phyloP scores from a whole-genome alignment of 2,113 vertebrate species.

The Formicarius rufipectus region DNA sequence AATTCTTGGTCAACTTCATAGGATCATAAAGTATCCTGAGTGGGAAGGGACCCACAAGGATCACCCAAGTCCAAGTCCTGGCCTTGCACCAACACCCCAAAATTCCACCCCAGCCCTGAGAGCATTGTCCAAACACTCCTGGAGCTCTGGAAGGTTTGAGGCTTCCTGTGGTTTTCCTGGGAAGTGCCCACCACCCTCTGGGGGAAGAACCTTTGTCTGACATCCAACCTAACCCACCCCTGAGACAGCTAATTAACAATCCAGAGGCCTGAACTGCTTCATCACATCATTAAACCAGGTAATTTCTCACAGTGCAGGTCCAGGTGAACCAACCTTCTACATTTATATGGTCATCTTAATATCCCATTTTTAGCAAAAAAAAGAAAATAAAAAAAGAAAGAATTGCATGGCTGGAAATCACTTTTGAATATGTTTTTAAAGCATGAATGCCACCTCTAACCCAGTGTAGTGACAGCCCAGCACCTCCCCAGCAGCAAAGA shows the following conservation, averaged over 20 bases:
- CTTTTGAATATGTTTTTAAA: not conserved
- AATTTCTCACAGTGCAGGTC: rapidly evolving
- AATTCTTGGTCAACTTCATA: not conserved
- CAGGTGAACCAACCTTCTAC: not conserved
- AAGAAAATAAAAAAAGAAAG: not conserved
- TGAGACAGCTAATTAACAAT: not conserved
- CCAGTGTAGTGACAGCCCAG: rapidly evolving
- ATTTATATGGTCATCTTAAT: rapidly evolving
- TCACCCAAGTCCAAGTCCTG: not conserved
- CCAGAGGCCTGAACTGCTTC: not conserved
- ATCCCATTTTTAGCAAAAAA: not conserved
- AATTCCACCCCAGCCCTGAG: not conserved
- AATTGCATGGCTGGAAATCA: not conserved
- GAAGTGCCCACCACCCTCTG: not conserved
- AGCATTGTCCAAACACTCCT: not conserved
- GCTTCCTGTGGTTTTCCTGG: not conserved
- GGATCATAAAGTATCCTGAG: not conserved
- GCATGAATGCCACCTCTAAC: rapidly evolving
- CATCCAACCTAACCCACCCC: not conserved
- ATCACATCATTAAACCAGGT: rapidly evolving
- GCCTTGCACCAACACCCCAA: not conserved
- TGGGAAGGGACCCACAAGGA: not conserved
- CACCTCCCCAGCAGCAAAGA: not conserved
- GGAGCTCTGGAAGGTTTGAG: not conserved
- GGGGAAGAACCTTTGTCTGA: not conserved